A percentile compares a stretch with the other conserved stretches of the same genome.
These are phyloP conservation scores for Grantiella picta DNA, from an alignment of 2,113 vertebrate genomes.

Conservation along the genomic window DNA sequence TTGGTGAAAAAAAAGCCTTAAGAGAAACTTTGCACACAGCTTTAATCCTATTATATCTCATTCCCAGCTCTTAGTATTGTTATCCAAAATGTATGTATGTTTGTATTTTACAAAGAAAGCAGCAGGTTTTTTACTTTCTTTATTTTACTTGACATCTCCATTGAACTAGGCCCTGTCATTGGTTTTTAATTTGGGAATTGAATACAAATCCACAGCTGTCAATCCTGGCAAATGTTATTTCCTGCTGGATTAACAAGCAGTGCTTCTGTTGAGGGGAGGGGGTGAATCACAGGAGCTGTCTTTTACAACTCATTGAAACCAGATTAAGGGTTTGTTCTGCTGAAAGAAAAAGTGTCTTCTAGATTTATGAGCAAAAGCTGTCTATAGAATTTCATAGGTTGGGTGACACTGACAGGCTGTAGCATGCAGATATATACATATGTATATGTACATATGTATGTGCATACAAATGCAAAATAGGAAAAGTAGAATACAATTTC, in stretches of 20 bases:
- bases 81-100: conserved; percentile 22
- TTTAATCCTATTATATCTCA: conserved; percentile 33
- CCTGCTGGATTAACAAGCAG: conserved; percentile 68
- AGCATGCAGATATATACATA: background rate
- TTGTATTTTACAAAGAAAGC: conserved; percentile 39
- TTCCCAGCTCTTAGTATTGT: conserved; percentile 17
- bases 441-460: rapidly evolving
- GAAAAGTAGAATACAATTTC: background rate
- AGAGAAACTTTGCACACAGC: background rate
- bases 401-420: background rate
- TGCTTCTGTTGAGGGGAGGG: conserved; percentile 53
- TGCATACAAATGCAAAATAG: background rate
- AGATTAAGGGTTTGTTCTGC: conserved; percentile 28
- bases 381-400: background rate
- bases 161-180: conserved; percentile 61
- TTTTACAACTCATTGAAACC: conserved; percentile 50
- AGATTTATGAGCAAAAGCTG: conserved; percentile 17
- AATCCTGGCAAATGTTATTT: conserved; percentile 75
- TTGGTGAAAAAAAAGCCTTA: background rate
- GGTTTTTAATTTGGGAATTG: conserved; percentile 67
- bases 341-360: conserved; percentile 43
- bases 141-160: conserved; percentile 57
- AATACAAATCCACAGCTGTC: conserved; percentile 75
- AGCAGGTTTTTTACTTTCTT: conserved; percentile 34
- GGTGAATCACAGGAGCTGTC: conserved; percentile 38